Evolutionary conservation across 2,888 invertebrate genomes (phyloP).

Genomic region (Oligia latruncula): DNA sequence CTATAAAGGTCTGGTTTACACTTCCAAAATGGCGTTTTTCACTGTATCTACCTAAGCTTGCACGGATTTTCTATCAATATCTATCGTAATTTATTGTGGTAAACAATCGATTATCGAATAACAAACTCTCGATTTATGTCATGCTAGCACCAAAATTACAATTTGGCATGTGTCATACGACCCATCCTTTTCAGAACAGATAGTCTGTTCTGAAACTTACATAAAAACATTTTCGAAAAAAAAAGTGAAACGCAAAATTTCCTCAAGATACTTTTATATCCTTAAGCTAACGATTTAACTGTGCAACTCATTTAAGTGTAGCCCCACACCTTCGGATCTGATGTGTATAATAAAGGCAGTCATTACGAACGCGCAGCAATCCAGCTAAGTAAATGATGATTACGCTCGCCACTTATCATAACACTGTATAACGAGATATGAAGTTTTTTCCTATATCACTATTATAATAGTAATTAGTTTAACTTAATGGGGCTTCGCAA

Average conservation of each 20-base stretch:
- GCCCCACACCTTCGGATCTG: conserved; percentile 33
- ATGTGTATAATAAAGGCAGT: conserved; percentile 54
- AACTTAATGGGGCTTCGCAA: conserved; percentile 16
- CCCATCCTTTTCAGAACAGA: neutral
- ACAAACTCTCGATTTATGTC: neutral
- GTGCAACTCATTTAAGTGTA: conserved; percentile 45
- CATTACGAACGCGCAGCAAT: conserved; percentile 52
- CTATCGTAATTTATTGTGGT: neutral
- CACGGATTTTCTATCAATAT: neutral
- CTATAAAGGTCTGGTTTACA: too few relatives aligned
- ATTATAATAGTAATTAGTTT: conserved; percentile 46
- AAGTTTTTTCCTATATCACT: conserved; percentile 33
- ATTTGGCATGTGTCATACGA: neutral
- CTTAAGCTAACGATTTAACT: conserved; percentile 42
- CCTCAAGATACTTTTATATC: conserved; percentile 17
- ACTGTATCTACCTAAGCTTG: neutral
- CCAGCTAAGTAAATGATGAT: conserved; percentile 63
- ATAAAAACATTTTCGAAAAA: neutral
- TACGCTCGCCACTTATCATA: conserved; percentile 56
- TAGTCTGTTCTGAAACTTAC: too few relatives aligned
- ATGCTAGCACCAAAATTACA: neutral
- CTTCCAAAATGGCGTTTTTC: neutral
- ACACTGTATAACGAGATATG: conserved; percentile 56
- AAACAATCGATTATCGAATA: neutral
- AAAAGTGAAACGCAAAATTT: neutral